Evolutionary conservation across 2,888 invertebrate genomes (phyloP).

Genomic region (Coremacera marginata): DNA sequence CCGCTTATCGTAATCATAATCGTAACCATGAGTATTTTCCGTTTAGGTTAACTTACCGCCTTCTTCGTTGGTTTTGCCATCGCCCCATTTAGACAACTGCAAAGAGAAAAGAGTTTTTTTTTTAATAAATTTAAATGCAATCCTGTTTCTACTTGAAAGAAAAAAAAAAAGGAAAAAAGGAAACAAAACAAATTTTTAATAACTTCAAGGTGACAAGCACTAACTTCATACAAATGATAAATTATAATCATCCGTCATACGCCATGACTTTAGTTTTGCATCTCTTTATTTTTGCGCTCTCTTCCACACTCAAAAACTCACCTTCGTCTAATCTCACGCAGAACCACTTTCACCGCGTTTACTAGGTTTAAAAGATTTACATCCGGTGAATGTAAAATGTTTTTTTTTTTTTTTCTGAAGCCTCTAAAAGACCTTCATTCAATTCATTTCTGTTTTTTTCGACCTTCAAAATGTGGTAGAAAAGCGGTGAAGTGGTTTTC

Average conservation of each 20-base stretch:
- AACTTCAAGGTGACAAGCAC: no score
- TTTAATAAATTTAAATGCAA: not conserved
- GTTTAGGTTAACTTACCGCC: constrained; percentile 56
- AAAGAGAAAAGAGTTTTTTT: constrained; percentile 69
- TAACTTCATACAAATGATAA: no score
- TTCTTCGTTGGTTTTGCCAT: constrained; percentile 63
- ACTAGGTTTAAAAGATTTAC: not conserved
- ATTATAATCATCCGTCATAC: not conserved
- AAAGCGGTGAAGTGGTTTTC: no score
- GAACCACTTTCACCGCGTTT: not conserved
- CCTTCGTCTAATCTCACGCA: not conserved
- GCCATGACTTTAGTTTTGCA: not conserved
- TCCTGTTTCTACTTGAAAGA: not conserved
- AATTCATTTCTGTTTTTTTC: not conserved
- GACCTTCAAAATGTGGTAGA: constrained; percentile 1
- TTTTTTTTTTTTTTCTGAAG: not conserved
- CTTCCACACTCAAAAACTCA: not conserved
- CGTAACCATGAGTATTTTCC: not conserved
- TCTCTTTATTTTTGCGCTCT: not conserved
- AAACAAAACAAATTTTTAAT: not conserved
- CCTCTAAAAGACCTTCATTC: constrained; percentile 24
- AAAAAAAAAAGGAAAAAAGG: not conserved
- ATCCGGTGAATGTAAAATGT: not conserved
- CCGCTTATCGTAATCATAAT: no score
- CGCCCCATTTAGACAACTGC: constrained; percentile 84